Evolutionary conservation across 2,113 vertebrate species (phyloP).

Genomic region (Rhinolophus sinicus): DNA sequence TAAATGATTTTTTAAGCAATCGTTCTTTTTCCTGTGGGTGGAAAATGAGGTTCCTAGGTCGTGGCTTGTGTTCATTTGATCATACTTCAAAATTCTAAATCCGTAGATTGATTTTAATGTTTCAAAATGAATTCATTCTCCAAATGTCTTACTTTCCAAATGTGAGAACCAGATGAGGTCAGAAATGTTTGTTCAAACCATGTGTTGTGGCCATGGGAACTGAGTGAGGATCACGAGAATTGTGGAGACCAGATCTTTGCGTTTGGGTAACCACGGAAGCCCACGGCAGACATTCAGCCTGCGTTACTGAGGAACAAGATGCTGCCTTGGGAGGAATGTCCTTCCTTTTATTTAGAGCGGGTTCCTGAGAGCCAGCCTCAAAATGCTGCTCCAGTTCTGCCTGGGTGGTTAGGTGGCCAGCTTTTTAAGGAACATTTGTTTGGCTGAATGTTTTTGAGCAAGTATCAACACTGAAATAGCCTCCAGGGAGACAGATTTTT

Average conservation of each 20-base stretch:
- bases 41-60: constrained; percentile 31
- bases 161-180: constrained; percentile 58
- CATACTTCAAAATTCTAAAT: constrained; percentile 33
- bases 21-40: constrained; percentile 30
- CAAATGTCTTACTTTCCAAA: constrained; percentile 60
- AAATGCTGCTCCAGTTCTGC: constrained; percentile 42
- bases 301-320: constrained; percentile 52
- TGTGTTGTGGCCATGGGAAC: constrained; percentile 57
- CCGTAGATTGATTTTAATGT: constrained; percentile 20
- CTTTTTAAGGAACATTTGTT: constrained; percentile 66
- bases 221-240: not conserved
- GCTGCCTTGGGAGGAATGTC: not conserved
- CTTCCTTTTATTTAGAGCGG: constrained; percentile 43
- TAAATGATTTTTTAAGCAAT: not conserved
- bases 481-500: constrained; percentile 66
- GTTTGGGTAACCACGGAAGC: constrained; percentile 43
- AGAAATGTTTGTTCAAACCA: constrained; percentile 41
- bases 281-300: not conserved
- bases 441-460: constrained; percentile 66
- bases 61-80: constrained; percentile 63
- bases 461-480: constrained; percentile 63
- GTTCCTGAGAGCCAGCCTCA: constrained; percentile 31
- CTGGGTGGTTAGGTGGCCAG: constrained; percentile 46
- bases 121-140: constrained; percentile 70
- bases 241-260: constrained; percentile 38